Evolutionary conservation across 2,888 invertebrate species (phyloP).

Genomic region (Alentia gelatinosa): DNA sequence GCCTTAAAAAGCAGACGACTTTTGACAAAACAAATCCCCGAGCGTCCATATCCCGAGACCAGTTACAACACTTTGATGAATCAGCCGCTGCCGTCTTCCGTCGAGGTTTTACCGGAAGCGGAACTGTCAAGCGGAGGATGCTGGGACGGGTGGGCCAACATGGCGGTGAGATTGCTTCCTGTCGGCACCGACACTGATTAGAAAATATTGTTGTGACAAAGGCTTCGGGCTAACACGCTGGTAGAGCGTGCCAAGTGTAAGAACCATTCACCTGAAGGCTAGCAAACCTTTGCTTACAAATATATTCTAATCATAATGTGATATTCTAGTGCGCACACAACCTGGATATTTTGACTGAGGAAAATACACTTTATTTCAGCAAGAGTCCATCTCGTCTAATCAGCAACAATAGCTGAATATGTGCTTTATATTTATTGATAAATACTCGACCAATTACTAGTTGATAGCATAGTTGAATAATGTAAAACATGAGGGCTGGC

Average conservation of each 20-base stretch:
- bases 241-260: not conserved
- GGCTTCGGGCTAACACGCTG: not conserved
- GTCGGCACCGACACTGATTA: conserved; percentile 16
- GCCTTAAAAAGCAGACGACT: not conserved
- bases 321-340: no score
- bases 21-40: not conserved
- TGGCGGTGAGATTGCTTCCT: conserved; percentile 3
- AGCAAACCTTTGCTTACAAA: no score
- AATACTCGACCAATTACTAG: no score
- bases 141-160: not conserved
- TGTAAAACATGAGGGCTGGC: no score
- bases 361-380: no score
- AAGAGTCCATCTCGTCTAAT: no score
- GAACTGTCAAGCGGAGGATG: not conserved
- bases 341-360: no score
- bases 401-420: no score
- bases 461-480: no score
- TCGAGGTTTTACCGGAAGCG: not conserved
- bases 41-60: not conserved
- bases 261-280: no score
- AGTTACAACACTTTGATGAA: not conserved
- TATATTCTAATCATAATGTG: no score
- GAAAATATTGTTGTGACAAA: conserved; percentile 17
- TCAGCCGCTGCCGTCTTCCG: not conserved
- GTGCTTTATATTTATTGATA: no score